A percentile compares a stretch with the other conserved stretches of the same genome.
Evolutionary conservation across 2,888 invertebrate species (phyloP).

Genomic region (Aphelenchoides bicaudatus): DNA sequence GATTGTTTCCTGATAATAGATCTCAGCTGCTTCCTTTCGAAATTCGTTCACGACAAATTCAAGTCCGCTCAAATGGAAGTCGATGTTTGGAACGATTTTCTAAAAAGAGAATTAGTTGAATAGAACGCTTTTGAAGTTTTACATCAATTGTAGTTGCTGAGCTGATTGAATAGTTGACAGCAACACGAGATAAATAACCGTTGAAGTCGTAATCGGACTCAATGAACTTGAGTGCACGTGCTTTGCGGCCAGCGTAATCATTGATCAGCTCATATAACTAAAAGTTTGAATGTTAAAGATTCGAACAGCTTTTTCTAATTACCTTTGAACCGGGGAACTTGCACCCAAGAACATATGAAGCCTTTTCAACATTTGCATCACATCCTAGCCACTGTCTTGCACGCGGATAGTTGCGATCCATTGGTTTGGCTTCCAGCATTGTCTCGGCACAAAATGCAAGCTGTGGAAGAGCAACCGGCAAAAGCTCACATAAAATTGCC

Average conservation of each 20-base stretch:
- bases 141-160: conserved; percentile 54
- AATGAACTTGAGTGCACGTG: conserved; percentile 38
- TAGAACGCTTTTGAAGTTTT: not conserved
- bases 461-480: conserved; percentile 63
- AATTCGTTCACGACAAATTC: conserved; percentile 41
- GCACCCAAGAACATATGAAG: conserved; percentile 44
- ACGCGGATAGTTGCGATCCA: conserved; percentile 36
- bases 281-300: not conserved
- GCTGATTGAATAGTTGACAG: conserved; percentile 45
- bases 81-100: conserved; percentile 48
- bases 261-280: conserved; percentile 55
- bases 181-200: conserved; percentile 52
- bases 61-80: conserved; percentile 38
- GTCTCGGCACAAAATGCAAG: conserved; percentile 60
- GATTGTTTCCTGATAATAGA: conserved; percentile 48
- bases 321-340: conserved; percentile 49
- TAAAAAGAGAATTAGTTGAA: conserved; percentile 28
- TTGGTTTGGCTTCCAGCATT: conserved; percentile 36
- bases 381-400: conserved; percentile 47
- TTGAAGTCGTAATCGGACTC: conserved; percentile 51
- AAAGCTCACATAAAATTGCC: conserved; percentile 62
- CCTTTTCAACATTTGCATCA: conserved; percentile 35
- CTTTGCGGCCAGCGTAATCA: conserved; percentile 38
- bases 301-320: not conserved
- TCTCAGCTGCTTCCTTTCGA: conserved; percentile 41